Conservation (phyloP, 2,113 vertebrate genomes). For the Gadus macrocephalus region DNA sequence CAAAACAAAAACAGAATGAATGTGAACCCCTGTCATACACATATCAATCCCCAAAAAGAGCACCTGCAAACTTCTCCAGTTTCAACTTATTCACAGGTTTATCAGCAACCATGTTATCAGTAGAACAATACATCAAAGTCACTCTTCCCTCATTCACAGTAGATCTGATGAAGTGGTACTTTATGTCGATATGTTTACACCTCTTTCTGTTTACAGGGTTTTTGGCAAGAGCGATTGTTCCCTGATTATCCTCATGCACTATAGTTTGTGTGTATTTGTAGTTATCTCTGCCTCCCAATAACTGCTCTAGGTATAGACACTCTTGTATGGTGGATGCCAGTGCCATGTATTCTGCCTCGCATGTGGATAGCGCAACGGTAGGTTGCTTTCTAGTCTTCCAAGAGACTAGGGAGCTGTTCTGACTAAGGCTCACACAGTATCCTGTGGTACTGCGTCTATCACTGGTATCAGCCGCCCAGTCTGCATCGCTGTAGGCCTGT, state of each 20-base stretch:
- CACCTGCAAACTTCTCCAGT: too few relatives aligned
- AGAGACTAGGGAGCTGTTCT: too few relatives aligned
- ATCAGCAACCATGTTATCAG: neutral
- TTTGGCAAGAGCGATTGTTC: too few relatives aligned
- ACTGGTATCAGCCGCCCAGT: too few relatives aligned
- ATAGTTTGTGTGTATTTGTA: constrained; percentile 3
- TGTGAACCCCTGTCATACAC: too few relatives aligned
- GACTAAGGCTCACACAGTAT: too few relatives aligned
- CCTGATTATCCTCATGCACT: constrained; percentile 6
- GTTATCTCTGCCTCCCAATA: neutral
- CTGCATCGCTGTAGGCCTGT: too few relatives aligned
- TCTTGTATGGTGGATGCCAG: constrained; percentile 2
- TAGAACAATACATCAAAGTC: neutral
- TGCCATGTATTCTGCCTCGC: neutral
- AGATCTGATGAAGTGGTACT: neutral
- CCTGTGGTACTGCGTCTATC: too few relatives aligned
- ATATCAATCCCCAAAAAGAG: too few relatives aligned
- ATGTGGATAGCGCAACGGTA: too few relatives aligned
- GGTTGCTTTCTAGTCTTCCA: too few relatives aligned
- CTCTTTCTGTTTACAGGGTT: neutral
- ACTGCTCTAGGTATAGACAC: constrained; percentile 1
- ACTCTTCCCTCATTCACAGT: neutral
- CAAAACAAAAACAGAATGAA: neutral
- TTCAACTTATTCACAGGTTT: too few relatives aligned
- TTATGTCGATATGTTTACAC: constrained; percentile 5